Evolutionary conservation across 2,888 invertebrate genomes (phyloP), one percentile per base, ranked within the genome.

Genomic region (Leptopilina syphax): DNA sequence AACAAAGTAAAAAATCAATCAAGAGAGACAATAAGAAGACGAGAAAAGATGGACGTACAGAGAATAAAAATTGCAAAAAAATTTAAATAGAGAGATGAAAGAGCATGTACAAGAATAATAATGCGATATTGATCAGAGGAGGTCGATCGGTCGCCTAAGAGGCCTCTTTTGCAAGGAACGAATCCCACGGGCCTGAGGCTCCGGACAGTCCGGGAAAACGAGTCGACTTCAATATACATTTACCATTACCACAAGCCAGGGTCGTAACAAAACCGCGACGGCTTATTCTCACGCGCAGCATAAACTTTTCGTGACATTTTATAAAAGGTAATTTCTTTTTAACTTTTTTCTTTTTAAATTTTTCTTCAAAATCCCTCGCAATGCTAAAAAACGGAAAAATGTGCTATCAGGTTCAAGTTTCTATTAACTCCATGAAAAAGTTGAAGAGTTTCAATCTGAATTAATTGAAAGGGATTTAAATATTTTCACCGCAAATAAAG

Each of bases 141-240:
- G 73, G 73, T 73, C 34, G 57, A 57, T 57, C 57, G 57, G 73
- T 57, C 34, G 73, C n/a, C 34, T 57, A 8, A 9, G 57, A 73
- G 73, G 54, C 73, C 73, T 57, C 73, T 24, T 73, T 73, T 57
- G 57, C 73, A 54, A 73, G 34, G 73, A 73, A 57, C 34, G 54
- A 34, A 73, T 73, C 57, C 73, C 73, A 73, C 73, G 73, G 57
- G 73, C 57, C 73, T 73, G 73, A 73, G 73, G 54, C 70, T 27
- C 57, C 73, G 27, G 41, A 73, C 57, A 73, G 57, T 41, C 57
- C 57, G 57, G 73, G 57, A 73, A 73, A 73, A 54, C 68, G 47
- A 70, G 70, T 70, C 57, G 57, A 73, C 34, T 73, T 57, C n/a
- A 73, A 57, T 50, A 50, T 50, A 9, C 54, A 70, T 73, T 57